Conservation (phyloP, 2,113 vertebrate genomes). For the Sminthopsis crassicaudata region DNA sequence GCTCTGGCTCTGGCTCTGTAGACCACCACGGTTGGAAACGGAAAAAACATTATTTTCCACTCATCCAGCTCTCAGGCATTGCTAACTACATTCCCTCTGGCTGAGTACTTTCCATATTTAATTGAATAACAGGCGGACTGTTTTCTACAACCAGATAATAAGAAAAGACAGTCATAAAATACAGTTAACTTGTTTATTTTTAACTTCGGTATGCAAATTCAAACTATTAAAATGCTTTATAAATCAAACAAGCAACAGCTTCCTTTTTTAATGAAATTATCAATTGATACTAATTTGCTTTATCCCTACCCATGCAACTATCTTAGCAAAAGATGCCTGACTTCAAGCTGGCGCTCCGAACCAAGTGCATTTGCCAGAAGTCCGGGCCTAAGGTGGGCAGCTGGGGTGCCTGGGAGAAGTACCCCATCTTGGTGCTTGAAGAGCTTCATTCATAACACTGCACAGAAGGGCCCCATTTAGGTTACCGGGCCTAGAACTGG, state of each 20-base stretch:
- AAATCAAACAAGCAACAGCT: slow-evolving; percentile 10
- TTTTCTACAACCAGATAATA: background rate
- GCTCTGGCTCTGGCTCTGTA: background rate
- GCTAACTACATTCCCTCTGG: background rate
- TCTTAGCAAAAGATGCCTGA: background rate
- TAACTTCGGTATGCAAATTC: background rate
- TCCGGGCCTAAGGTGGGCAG: background rate
- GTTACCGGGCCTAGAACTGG: background rate
- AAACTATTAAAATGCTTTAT: background rate
- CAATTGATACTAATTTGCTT: background rate
- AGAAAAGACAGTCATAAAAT: background rate
- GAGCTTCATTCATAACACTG: background rate
- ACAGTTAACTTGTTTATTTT: background rate
- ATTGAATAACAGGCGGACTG: background rate
- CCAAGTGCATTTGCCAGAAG: background rate
- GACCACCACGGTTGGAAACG: background rate
- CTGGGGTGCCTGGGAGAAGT: background rate
- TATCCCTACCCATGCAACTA: background rate
- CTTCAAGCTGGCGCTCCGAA: background rate
- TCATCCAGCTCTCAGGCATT: background rate
- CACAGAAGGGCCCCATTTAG: background rate
- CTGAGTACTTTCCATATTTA: background rate
- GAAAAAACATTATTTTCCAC: slow-evolving; percentile 27
- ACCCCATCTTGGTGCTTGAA: too few species aligned
- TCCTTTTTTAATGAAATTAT: slow-evolving; percentile 30